These are phyloP conservation scores for Meda fulgida DNA, from an alignment of 2,797 vertebrate genomes.

Conservation along the genomic window DNA sequence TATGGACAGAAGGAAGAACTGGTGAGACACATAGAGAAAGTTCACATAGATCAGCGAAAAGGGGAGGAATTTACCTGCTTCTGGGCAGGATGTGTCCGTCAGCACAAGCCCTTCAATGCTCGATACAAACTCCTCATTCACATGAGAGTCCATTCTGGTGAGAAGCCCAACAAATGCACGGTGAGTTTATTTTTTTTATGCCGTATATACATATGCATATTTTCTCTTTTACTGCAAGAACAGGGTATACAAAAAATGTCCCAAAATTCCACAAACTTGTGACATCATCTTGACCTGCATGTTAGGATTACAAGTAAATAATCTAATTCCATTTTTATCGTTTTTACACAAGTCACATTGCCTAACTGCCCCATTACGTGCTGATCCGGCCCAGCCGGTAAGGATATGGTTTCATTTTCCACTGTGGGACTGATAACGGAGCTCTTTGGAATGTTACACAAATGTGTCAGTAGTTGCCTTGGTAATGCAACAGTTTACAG, in stretches of 20 bases:
- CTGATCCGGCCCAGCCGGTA: neutral
- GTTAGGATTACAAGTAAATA: neutral
- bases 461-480: neutral
- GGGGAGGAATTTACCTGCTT: slow-evolving; percentile 97
- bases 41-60: slow-evolving; percentile 94
- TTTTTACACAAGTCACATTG: neutral
- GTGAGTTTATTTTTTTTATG: slow-evolving; percentile 77
- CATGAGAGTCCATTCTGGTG: slow-evolving; percentile 96
- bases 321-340: neutral
- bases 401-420: neutral
- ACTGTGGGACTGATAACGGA: neutral
- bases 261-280: neutral
- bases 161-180: slow-evolving; percentile 98
- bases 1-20: slow-evolving; percentile 92
- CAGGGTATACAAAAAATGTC: neutral
- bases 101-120: slow-evolving; percentile 94
- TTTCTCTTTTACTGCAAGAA: neutral
- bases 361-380: neutral
- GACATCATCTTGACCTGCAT: neutral
- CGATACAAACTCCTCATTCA: slow-evolving; percentile 98
- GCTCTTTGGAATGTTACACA: neutral
- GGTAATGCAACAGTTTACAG: neutral
- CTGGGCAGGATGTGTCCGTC: slow-evolving; percentile 91
- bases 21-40: slow-evolving; percentile 97
- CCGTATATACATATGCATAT: neutral